Evolutionary conservation across 2,888 invertebrate species (phyloP), one percentile per base, ranked within the genome.

Genomic region (Hydrotaea cyrtoneurina): DNA sequence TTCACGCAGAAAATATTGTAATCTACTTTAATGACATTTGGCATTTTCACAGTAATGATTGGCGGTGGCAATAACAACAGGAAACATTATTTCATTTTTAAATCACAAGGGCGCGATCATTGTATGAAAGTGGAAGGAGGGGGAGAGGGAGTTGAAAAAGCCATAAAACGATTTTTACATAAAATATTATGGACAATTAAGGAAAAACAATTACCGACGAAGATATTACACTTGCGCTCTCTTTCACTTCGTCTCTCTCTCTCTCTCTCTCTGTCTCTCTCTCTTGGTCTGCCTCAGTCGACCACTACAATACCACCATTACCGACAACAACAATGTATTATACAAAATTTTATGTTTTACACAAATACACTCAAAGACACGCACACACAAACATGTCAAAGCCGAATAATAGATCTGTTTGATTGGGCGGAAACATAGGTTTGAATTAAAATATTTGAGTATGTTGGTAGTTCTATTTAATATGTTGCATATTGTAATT

Each of bases 11-110:
- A 80, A n/a, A n/a, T n/a, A n/a, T n/a, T 80, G 79, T 80, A 80
- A 78, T 74, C 78, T 36, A 19, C 53, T 62, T 80, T 73, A 75
- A 78, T 81, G 64, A 71, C 81, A 84, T 81, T 84, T 84, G 81
- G 76, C 81, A 84, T 81, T 43, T 78, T 73, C 50, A 72, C 26
- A 71, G 19, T 71, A 59, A 75, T 69, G 21, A 71, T 59, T 50
- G 50, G 5, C 13, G 50, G 2, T 13, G n/a, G 55, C 21, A 55
- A 55, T 21, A 19, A 50, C 23, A 71, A 31, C 10, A 5, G 36
- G 66, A 66, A 66, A 66, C 39, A 66, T 66, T 66, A n/a, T n/a
- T n/a, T n/a, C n/a, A n/a, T 66, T 39, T 31, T 10, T 36, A 62
- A 39, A 66, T 39, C 19, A 66, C 17, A 66, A 8, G 7, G 31